Percentiles rank a stretch among this genome's conserved stretches.
Conservation (phyloP, 1,140 invertebrate species). For the Brachionus rubens region DNA sequence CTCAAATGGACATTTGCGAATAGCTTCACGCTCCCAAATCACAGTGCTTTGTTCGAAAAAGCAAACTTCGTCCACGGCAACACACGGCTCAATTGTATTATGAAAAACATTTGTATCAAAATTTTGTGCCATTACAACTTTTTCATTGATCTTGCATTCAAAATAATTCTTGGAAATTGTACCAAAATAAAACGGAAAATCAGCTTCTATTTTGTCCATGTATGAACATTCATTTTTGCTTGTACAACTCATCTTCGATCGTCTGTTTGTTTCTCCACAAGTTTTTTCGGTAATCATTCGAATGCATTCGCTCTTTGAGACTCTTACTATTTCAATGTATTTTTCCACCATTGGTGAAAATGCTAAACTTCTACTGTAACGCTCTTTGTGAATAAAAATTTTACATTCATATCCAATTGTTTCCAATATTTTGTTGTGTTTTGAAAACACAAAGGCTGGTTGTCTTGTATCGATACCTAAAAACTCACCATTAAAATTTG, state of each 20-base stretch:
- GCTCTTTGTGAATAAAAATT: background rate
- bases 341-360: background rate
- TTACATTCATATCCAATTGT: slow-evolving; percentile 13
- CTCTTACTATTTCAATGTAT: background rate
- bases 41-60: background rate
- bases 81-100: background rate
- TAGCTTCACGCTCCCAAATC: background rate
- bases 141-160: background rate
- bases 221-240: background rate
- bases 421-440: background rate
- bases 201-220: background rate
- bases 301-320: background rate
- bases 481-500: too few species aligned
- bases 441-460: slow-evolving; percentile 13
- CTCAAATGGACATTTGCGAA: background rate
- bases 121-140: background rate
- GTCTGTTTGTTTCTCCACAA: background rate
- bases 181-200: slow-evolving; percentile 13
- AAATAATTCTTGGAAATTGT: background rate
- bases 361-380: background rate
- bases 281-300: background rate
- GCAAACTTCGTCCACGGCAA: background rate
- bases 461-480: too few species aligned
- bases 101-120: background rate
- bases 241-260: background rate